A percentile compares a stretch with the other conserved stretches of the same genome.
These are phyloP conservation scores for Saxidomus purpurata DNA, from an alignment of 1,140 invertebrate species.

Conservation along the genomic window DNA sequence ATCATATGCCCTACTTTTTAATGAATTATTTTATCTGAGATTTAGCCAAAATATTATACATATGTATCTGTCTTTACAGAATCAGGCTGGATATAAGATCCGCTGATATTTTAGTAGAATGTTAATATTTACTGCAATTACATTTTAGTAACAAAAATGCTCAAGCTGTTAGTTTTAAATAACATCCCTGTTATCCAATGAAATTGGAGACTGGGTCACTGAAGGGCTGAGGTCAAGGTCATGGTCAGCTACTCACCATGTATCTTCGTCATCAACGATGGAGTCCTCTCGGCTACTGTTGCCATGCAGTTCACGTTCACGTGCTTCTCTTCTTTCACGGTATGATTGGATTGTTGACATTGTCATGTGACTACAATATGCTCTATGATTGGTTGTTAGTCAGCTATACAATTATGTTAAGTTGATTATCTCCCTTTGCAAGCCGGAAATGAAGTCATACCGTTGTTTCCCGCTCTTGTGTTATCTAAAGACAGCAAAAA, in stretches of 20 bases:
- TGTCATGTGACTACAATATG: constrained; percentile 44
- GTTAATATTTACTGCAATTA: no score
- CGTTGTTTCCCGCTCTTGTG: constrained; percentile 39
- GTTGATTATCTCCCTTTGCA: constrained; percentile 55
- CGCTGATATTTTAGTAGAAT: no score
- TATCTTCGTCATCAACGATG: constrained; percentile 33
- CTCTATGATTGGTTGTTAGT: constrained; percentile 61
- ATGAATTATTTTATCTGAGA: no score
- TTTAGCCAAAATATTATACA: no score
- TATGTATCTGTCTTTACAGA: no score
- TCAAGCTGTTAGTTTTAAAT: not conserved
- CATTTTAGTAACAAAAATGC: no score
- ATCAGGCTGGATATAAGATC: no score
- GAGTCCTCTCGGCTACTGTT: constrained; percentile 38
- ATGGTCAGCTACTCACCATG: constrained; percentile 45
- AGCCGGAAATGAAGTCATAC: constrained; percentile 59
- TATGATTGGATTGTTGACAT: constrained; percentile 46
- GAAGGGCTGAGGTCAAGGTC: not conserved
- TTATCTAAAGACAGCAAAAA: constrained; percentile 57
- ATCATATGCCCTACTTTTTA: no score
- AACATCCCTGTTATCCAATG: not conserved
- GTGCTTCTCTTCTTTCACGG: constrained; percentile 25
- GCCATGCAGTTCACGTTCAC: constrained; percentile 40
- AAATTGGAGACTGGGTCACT: not conserved
- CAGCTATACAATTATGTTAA: constrained; percentile 36